Evolutionary conservation across 2,888 invertebrate species (phyloP).

Genomic region (Seira ritae): DNA sequence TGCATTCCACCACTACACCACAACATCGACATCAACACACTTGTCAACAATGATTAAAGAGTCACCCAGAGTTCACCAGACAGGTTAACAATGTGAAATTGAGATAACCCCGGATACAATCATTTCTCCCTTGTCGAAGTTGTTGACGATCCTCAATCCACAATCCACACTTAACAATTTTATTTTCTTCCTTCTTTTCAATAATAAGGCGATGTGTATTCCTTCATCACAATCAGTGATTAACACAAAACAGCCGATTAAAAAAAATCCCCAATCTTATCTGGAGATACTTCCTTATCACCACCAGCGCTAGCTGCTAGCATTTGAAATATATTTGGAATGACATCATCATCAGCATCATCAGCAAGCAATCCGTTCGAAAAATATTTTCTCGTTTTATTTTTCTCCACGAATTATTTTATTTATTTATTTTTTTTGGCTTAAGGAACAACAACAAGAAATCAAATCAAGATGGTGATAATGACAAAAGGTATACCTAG

Average conservation of each 20-base stretch:
- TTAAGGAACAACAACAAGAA: slow-evolving; percentile 8
- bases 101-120: slow-evolving; percentile 3
- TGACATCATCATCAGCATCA: not conserved
- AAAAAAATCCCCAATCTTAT: slow-evolving; percentile 1
- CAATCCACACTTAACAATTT: too few relatives aligned
- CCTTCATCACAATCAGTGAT: not conserved
- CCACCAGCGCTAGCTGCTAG: not conserved
- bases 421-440: not conserved
- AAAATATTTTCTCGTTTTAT: too few relatives aligned
- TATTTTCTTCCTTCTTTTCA: not conserved
- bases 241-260: slow-evolving; percentile 12
- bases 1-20: not conserved
- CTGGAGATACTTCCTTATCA: not conserved
- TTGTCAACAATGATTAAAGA: slow-evolving; percentile 33
- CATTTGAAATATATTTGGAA: not conserved
- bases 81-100: slow-evolving; percentile 13
- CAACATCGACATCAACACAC: not conserved
- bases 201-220: slow-evolving; percentile 12
- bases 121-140: not conserved
- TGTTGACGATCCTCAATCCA: not conserved
- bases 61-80: slow-evolving; percentile 28
- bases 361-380: too few relatives aligned
- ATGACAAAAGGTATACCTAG: slow-evolving; percentile 8
- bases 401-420: not conserved
- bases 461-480: slow-evolving; percentile 24